These are phyloP conservation scores for Notothenia coriiceps DNA, from an alignment of 2,113 vertebrate genomes.

Conservation along the genomic window DNA sequence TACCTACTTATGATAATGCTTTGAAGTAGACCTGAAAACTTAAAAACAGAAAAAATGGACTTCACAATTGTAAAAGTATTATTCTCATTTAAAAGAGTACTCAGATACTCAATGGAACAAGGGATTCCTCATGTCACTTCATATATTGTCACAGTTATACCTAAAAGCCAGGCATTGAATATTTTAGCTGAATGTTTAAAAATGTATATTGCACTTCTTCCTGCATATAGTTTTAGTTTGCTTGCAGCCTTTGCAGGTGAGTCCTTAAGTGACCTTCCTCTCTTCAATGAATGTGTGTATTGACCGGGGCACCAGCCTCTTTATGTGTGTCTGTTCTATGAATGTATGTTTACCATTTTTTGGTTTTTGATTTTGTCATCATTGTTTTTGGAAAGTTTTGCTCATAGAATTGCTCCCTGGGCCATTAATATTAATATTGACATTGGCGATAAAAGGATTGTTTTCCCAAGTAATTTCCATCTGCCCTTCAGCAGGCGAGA, in stretches of 20 bases:
- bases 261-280: constrained; percentile 42
- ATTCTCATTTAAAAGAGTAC: neutral
- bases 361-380: neutral
- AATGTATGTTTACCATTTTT: constrained; percentile 27
- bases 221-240: constrained; percentile 1
- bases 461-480: constrained; percentile 73
- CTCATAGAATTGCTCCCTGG: constrained; percentile 51
- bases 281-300: constrained; percentile 16
- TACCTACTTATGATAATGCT: neutral
- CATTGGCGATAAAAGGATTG: constrained; percentile 73
- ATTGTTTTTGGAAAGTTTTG: constrained; percentile 15
- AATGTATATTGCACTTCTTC: neutral
- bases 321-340: constrained; percentile 18
- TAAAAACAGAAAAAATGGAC: neutral
- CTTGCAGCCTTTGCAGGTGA: constrained; percentile 18
- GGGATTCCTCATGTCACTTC: neutral
- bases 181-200: neutral
- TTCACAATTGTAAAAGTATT: no score
- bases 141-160: neutral
- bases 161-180: neutral
- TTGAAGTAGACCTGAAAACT: neutral
- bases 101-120: neutral
- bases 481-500: constrained; percentile 75
- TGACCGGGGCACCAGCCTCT: neutral
- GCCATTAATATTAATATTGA: constrained; percentile 78